A percentile compares a stretch with the other conserved stretches of the same genome.
These are phyloP conservation scores for Stenolophus ochropezus DNA, from an alignment of 2,888 invertebrate species.

Conservation along the genomic window DNA sequence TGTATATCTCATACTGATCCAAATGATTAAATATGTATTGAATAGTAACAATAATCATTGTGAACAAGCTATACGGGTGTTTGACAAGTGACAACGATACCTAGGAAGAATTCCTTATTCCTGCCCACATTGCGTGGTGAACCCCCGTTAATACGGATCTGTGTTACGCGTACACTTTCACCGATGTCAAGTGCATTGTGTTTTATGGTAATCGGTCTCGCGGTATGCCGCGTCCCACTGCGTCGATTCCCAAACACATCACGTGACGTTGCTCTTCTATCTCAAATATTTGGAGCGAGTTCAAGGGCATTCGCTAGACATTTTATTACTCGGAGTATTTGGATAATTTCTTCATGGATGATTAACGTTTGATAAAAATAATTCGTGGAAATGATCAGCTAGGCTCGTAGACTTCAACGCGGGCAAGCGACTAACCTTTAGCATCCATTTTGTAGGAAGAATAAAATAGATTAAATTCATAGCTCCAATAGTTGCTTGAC, in stretches of 20 bases:
- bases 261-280: conserved; percentile 38
- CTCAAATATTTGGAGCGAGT: conserved; percentile 48
- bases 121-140: not conserved
- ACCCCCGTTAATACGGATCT: conserved; percentile 52
- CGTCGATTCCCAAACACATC: conserved; percentile 8
- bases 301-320: conserved; percentile 15
- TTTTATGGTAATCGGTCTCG: conserved; percentile 39
- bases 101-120: conserved; percentile 12
- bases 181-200: conserved; percentile 55
- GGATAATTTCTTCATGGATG: conserved; percentile 37
- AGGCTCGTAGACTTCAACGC: not conserved
- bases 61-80: no score
- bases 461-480: no score
- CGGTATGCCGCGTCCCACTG: conserved; percentile 47
- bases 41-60: no score
- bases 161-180: conserved; percentile 55
- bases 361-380: conserved; percentile 19
- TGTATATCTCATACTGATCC: no score
- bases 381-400: conserved; percentile 14
- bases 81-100: no score
- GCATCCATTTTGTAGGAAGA: not conserved
- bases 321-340: conserved; percentile 34
- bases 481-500: no score
- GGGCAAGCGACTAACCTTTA: not conserved
- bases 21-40: no score